Evolutionary conservation across 1,140 invertebrate genomes (phyloP), one percentile per base, ranked within the genome.

Genomic region (Drosophila melanica): DNA sequence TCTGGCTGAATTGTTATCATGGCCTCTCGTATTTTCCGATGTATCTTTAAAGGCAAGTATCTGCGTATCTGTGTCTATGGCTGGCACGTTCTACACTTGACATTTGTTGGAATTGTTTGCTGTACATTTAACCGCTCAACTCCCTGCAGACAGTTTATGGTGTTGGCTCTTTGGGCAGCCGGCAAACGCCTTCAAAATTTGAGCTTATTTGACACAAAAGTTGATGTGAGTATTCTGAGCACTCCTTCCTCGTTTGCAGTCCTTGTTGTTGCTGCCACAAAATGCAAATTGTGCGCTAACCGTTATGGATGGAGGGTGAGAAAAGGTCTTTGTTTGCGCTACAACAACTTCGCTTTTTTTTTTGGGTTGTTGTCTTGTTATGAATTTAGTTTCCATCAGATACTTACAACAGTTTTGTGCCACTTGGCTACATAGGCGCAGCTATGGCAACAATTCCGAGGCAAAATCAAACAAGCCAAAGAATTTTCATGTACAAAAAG

Each of bases 141-240:
- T 62, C 35, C 53, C 75, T 42, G 57, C 39, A 67, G 58, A 54
- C 53, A 66, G 47, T 59, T 63, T 45, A 62, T 47, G 48, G 11
- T 57, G 42, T 47, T 30, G 63, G 9, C 53, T 39, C 30, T 75
- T 62, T 77, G 44, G 47, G 48, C 63, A 62, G 55, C 68, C 77
- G 72, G 63, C 62, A 55, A 77, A 85, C 81, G 79, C 66, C 66
- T 82, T 69, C 60, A 60, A 87, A 89, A 67, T 81, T 87, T 73
- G 67, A 69, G 82, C 82, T 87, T 86, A 89, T 89, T 87, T 89
- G 84, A 89, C 84, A 87, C 71, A 89, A 89, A 77, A 84, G 74
- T 77, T 89, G 79, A 89, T 64, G 77, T 66, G 75, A 79, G 72
- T 50, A 48, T 68, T 16, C 20, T 44, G 20, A n/a, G 14, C 9